These are phyloP conservation scores for Apotomis turbidana DNA, from an alignment of 2,888 invertebrate genomes.

Conservation along the genomic window DNA sequence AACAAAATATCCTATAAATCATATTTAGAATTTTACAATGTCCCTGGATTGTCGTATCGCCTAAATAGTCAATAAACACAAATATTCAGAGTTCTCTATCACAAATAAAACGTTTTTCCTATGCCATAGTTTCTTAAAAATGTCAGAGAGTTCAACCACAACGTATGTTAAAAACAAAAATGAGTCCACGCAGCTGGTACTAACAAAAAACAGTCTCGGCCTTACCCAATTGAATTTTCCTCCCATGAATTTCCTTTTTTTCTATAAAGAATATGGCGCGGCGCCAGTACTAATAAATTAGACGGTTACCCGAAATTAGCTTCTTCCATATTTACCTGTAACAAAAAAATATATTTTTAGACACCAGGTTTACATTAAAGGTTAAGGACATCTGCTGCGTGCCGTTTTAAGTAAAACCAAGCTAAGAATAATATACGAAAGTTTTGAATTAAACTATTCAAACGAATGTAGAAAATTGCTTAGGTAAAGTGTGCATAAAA, in stretches of 20 bases:
- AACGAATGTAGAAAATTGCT: no score
- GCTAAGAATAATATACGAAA: neutral
- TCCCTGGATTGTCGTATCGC: no score
- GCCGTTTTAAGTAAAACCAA: neutral
- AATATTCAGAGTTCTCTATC: no score
- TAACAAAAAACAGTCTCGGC: slow-evolving; percentile 1
- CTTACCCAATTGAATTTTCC: slow-evolving; percentile 15
- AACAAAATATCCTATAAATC: no score
- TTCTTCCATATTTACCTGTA: slow-evolving; percentile 17
- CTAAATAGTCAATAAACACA: no score
- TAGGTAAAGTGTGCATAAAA: no score
- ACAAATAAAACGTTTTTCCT: no score
- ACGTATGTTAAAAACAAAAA: neutral
- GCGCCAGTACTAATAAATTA: slow-evolving; percentile 17
- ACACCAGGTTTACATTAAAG: neutral
- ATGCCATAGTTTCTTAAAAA: neutral
- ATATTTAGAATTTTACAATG: no score
- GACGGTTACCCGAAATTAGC: slow-evolving; percentile 8
- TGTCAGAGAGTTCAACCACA: neutral
- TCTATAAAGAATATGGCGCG: slow-evolving; percentile 13
- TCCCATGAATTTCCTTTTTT: slow-evolving; percentile 8
- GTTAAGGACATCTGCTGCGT: neutral
- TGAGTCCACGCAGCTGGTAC: neutral
- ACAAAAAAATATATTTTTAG: slow-evolving; percentile 12
- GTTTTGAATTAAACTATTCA: no score